Percentiles rank a stretch among this genome's conserved stretches.
Conservation (phyloP, 2,888 invertebrate species). For the Limnephilus auricula region DNA sequence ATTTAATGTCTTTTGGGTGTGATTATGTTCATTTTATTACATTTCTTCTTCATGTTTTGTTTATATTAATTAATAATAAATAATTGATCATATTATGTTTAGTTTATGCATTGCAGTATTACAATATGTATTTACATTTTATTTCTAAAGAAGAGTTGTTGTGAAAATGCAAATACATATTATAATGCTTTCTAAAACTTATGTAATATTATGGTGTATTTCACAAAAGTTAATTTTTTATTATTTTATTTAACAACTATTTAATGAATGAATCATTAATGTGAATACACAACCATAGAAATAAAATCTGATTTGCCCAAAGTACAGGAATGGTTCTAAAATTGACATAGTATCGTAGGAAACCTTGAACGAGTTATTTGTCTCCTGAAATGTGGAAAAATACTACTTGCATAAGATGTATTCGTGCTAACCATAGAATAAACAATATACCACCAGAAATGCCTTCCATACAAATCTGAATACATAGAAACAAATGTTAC, state of each 20-base stretch:
- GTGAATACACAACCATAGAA: not conserved
- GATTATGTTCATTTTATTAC: not conserved
- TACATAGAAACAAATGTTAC: too few relatives aligned
- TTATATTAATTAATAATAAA: not conserved
- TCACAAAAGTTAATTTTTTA: not conserved
- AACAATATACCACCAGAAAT: not conserved
- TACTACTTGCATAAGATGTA: not conserved
- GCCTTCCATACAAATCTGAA: too few relatives aligned
- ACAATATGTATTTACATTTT: not conserved
- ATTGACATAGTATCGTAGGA: not conserved
- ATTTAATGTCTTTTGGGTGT: not conserved
- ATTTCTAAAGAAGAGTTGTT: not conserved
- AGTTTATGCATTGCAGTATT: not conserved
- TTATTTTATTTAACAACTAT: not conserved
- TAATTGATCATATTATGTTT: not conserved
- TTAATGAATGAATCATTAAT: not conserved
- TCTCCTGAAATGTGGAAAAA: not conserved
- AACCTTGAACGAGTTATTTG: not conserved
- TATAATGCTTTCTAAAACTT: not conserved
- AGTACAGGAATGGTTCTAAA: not conserved
- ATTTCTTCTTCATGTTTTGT: not conserved
- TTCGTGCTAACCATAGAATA: not conserved
- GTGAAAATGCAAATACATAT: not conserved
- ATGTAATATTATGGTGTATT: not conserved
- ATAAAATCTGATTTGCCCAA: not conserved